Evolutionary conservation across 2,888 invertebrate genomes (phyloP).

Genomic region (Pandemis cinnamomeana): DNA sequence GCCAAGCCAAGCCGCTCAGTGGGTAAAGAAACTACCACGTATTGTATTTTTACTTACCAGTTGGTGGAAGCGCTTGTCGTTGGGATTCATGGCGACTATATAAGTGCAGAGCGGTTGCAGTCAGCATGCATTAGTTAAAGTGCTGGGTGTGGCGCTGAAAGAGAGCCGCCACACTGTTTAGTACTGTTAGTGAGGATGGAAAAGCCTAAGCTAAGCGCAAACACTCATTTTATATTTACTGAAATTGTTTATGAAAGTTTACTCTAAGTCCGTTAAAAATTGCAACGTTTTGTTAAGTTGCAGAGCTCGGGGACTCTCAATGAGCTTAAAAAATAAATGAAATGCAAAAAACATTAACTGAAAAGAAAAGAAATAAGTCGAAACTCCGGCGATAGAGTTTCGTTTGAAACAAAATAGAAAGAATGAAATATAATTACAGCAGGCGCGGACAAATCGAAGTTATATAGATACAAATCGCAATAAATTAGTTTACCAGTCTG

Average conservation of each 20-base stretch:
- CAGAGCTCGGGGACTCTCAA: neutral
- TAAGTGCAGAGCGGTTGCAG: slow-evolving; percentile 62
- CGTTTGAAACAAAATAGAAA: too few species aligned
- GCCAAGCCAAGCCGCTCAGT: too few species aligned
- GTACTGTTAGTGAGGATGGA: slow-evolving; percentile 57
- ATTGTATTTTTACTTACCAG: slow-evolving; percentile 73
- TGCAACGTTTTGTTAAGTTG: neutral
- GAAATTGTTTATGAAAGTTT: neutral
- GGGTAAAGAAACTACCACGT: too few species aligned
- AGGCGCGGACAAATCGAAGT: too few species aligned
- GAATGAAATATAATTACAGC: too few species aligned
- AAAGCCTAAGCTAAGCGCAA: slow-evolving; percentile 13
- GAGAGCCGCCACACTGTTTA: slow-evolving; percentile 65
- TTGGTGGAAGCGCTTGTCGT: slow-evolving; percentile 84
- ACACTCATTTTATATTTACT: neutral
- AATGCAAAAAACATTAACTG: too few species aligned
- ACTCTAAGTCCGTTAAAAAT: neutral
- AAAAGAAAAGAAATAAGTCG: too few species aligned
- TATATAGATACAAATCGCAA: too few species aligned
- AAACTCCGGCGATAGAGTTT: too few species aligned
- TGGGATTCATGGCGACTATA: slow-evolving; percentile 67
- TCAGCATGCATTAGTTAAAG: slow-evolving; percentile 79
- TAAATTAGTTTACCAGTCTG: too few species aligned
- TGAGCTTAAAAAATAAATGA: too few species aligned
- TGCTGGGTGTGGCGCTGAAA: slow-evolving; percentile 68